Evolutionary conservation across 92 coral and sea anemone species (phyloP), one percentile per base, ranked within the genome.

Genomic region (Phymanthus crucifer): DNA sequence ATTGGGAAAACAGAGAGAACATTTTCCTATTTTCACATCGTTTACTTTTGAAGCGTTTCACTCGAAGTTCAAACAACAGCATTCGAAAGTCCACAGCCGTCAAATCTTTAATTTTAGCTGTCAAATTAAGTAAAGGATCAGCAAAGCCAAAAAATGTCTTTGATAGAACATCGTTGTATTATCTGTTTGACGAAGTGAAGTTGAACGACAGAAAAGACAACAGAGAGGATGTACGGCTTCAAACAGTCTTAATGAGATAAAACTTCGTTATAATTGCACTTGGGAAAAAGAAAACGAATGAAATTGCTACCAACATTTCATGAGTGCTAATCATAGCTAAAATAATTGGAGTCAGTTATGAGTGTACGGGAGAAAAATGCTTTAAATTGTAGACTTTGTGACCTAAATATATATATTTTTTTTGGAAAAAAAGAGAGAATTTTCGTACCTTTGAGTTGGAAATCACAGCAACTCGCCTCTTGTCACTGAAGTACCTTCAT

Each of bases 91-190:
- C 67, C 21, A 36, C 64, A 76, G 19, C 40, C 43, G 71, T 57
- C 71, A 57, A 74, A 17, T 40, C 70, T 57, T 76, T 57, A 76
- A 76, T 76, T 56, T 58, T 31, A 57, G 32, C 58, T 76, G 80
- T 76, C 80, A 76, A 76, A 54, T 54, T 35, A 54, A 18, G 40
- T 66, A 57, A 36, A 57, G 70, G 64, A 57, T 61, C 32, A 61
- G 36, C 33, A 61, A 61, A 61, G 8, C 32, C 29, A 61, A 27
- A 54, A 29, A n/a, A 29, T 7, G 16, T 61, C 32, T 61, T 61
- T 61, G 68, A 61, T 61, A 29, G 36, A 7, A 29, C 32, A 61
- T 61, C 33, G 33, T 61, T 61, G 17, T 24, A 26, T 61, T 13
- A 61, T 24, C 19, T 61, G 68, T 61, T 61, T 61, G 68, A 61